Percentiles rank a stretch among this genome's conserved stretches.
Conservation (phyloP, 2,113 vertebrate genomes). For the Tricholaema leucomelas region DNA sequence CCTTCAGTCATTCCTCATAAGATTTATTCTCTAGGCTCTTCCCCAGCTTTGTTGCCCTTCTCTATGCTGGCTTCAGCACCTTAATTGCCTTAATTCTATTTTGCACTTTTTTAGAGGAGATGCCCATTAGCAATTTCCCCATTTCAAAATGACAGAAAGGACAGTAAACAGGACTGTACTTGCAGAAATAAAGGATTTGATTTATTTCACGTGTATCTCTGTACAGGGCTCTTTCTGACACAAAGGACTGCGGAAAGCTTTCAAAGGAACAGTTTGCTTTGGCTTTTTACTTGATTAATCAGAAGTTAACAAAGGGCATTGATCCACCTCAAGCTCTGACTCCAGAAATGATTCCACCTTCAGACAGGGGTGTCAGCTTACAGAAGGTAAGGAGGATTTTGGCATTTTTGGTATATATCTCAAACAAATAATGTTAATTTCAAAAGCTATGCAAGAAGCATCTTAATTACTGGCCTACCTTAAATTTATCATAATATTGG, state of each 20-base stretch:
- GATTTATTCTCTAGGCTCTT: too few relatives aligned
- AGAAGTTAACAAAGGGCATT: slow-evolving; percentile 89
- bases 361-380: slow-evolving; percentile 80
- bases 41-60: too few relatives aligned
- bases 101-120: neutral
- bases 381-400: slow-evolving; percentile 81
- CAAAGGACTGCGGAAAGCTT: slow-evolving; percentile 91
- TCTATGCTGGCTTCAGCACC: too few relatives aligned
- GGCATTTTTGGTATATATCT: neutral
- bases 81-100: neutral
- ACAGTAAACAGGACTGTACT: neutral
- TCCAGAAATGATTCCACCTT: slow-evolving; percentile 95
- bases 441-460: neutral
- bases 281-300: slow-evolving; percentile 95
- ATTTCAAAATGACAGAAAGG: neutral
- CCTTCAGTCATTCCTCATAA: too few relatives aligned
- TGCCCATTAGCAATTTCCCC: neutral
- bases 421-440: neutral
- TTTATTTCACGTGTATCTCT: slow-evolving; percentile 17
- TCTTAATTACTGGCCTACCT: neutral
- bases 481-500: neutral
- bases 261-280: slow-evolving; percentile 96
- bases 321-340: slow-evolving; percentile 91
- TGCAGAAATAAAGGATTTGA: neutral
- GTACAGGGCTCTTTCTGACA: slow-evolving; percentile 94